Conservation (phyloP, 2,113 vertebrate genomes). For the Numenius arquata region DNA sequence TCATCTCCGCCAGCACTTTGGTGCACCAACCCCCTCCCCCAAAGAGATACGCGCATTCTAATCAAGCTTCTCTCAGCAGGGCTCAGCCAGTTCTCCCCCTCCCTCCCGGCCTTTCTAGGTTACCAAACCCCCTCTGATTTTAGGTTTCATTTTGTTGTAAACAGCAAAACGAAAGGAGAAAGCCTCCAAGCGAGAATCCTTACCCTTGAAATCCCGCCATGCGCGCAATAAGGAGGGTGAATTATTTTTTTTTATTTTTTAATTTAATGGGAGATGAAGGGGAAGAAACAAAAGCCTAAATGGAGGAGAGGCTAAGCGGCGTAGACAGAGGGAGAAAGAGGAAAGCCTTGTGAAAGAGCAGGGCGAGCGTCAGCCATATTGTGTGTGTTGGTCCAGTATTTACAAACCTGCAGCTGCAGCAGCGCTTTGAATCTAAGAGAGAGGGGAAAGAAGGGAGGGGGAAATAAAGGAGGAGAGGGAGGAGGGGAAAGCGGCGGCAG, state of each 20-base stretch:
- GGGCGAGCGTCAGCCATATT: conserved; percentile 81
- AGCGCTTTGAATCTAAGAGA: conserved; percentile 11
- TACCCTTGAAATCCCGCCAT: conserved; percentile 39
- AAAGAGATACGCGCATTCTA: background rate
- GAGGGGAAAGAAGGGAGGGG: conserved; percentile 27
- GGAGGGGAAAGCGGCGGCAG: conserved; percentile 5
- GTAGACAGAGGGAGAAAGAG: background rate
- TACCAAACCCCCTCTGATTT: background rate
- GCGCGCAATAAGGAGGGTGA: background rate
- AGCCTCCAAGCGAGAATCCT: conserved; percentile 19
- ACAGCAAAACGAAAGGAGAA: conserved; percentile 28
- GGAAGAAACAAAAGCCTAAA: conserved; percentile 2
- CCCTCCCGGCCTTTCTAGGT: background rate
- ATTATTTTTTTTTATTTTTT: background rate
- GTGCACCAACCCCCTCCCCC: conserved; percentile 2
- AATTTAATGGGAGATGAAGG: background rate
- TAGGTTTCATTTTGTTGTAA: conserved; percentile 21
- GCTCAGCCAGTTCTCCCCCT: background rate
- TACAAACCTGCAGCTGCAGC: conserved; percentile 63
- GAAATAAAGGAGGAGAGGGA: background rate
- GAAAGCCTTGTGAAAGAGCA: background rate
- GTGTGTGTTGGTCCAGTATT: conserved; percentile 12
- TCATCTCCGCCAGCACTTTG: background rate
- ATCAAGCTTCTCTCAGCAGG: conserved; percentile 10
- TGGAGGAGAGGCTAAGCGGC: background rate